These are phyloP conservation scores for Bolborhynchus lineola DNA, from an alignment of 2,113 vertebrate species.

Conservation along the genomic window DNA sequence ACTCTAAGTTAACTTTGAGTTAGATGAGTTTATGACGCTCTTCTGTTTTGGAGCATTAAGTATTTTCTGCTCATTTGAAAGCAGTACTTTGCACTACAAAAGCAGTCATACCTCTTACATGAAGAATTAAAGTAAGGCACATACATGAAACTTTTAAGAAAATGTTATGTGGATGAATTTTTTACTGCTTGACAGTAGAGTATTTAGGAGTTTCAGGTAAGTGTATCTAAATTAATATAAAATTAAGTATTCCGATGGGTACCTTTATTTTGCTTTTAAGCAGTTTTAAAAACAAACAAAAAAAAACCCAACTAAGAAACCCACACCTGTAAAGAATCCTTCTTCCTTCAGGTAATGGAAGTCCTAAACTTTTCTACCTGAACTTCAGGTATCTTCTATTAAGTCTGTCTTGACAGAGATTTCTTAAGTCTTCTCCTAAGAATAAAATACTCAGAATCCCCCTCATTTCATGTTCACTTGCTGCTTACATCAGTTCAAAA, in stretches of 20 bases:
- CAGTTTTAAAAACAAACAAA: not conserved
- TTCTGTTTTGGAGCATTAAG: not conserved
- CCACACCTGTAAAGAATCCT: not conserved
- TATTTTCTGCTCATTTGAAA: not conserved
- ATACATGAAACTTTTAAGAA: not conserved
- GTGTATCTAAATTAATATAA: not conserved
- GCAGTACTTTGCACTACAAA: not conserved
- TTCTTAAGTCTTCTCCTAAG: not conserved
- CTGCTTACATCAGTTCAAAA: not conserved
- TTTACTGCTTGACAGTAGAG: not conserved
- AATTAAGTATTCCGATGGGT: not conserved
- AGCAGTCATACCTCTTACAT: not conserved
- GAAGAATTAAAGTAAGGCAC: not conserved
- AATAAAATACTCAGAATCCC: not conserved
- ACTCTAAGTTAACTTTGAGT: not conserved
- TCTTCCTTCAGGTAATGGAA: not conserved
- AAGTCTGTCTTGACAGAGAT: not conserved
- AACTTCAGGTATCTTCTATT: not conserved
- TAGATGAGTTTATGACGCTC: not conserved
- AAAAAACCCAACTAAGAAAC: not conserved
- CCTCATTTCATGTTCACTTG: not conserved
- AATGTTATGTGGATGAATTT: not conserved
- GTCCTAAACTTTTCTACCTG: not conserved
- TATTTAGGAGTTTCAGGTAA: not conserved
- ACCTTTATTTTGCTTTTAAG: not conserved